Percentiles rank a stretch among this genome's conserved stretches.
Conservation (phyloP, 2,113 vertebrate species). For the Cynopterus brachyotis region DNA sequence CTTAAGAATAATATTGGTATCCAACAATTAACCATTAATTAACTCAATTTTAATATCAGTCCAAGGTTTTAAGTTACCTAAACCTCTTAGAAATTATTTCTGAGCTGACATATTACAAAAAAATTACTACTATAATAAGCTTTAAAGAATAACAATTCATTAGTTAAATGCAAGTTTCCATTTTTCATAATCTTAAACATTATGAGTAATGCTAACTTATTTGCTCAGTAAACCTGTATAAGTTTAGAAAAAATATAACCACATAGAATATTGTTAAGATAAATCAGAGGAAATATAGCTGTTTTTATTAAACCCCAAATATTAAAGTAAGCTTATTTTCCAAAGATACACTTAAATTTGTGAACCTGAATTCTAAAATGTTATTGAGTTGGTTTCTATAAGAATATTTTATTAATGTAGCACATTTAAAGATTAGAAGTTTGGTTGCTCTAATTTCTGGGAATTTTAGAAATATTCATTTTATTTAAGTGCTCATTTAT, state of each 20-base stretch:
- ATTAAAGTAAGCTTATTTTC: neutral
- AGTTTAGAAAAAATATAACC: neutral
- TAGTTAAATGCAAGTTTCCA: neutral
- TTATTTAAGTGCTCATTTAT: neutral
- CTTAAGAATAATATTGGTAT: neutral
- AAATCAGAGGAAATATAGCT: neutral
- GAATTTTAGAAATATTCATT: neutral
- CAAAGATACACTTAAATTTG: neutral
- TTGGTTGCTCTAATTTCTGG: neutral
- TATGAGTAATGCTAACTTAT: neutral
- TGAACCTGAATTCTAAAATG: constrained; percentile 14
- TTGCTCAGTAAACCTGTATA: neutral
- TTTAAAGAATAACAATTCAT: neutral
- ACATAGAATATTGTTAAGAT: constrained; percentile 18
- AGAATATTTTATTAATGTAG: neutral
- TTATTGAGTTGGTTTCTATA: neutral
- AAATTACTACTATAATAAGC: neutral
- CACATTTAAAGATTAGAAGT: neutral
- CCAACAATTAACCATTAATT: neutral
- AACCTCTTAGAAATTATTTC: constrained; percentile 6
- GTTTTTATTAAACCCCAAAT: neutral
- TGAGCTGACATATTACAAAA: neutral
- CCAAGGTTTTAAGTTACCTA: neutral
- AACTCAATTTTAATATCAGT: neutral
- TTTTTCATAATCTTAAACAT: neutral